phyloP scores from a whole-genome alignment of 2,797 vertebrate genomes.

The Platalea minor region DNA sequence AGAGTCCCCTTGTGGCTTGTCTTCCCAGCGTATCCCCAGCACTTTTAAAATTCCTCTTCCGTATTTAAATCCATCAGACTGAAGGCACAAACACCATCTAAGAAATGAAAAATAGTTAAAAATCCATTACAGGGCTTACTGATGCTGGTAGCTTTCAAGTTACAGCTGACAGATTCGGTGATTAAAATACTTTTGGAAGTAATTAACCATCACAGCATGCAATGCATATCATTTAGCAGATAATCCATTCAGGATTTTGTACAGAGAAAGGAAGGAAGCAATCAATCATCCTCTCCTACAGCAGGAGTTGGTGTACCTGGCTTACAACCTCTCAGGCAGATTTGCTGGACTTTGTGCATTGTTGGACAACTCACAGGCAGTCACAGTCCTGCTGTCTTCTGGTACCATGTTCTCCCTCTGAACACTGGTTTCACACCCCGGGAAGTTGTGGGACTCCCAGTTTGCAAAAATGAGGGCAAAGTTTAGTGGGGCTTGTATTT shows the following conservation, averaged over 20 bases:
- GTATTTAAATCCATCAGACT: neutral
- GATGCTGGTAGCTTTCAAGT: neutral
- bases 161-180: neutral
- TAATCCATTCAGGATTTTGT: neutral
- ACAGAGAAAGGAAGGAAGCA: neutral
- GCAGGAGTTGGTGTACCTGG: neutral
- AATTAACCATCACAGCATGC: neutral
- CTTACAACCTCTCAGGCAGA: neutral
- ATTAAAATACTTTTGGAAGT: neutral
- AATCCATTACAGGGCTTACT: neutral
- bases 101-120: neutral
- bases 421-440: neutral
- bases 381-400: neutral
- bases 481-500: neutral
- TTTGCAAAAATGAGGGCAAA: neutral
- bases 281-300: neutral
- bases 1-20: neutral
- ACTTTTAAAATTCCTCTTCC: neutral
- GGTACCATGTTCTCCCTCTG: neutral
- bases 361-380: neutral
- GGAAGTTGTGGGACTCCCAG: neutral
- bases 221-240: neutral
- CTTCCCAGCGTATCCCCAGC: neutral
- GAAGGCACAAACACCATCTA: conserved; percentile 38
- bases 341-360: neutral